phyloP scores from a whole-genome alignment of 2,888 invertebrate species.

The Nudaria mundana region DNA sequence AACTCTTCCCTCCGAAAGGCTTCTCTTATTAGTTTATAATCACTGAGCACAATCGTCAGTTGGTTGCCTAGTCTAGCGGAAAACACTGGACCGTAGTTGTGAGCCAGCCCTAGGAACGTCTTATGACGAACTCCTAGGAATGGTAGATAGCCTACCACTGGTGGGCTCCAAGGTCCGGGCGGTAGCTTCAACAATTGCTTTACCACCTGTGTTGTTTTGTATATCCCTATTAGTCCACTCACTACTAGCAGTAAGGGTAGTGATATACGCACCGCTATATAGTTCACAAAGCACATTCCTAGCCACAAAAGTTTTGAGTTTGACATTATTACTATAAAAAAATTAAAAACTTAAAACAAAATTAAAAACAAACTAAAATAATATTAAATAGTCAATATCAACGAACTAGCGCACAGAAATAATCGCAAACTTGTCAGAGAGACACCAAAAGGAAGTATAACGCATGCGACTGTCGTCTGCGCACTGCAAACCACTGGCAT shows the following conservation, averaged over 20 bases:
- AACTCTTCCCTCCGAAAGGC: conserved; percentile 93
- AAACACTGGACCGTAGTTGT: conserved; percentile 90
- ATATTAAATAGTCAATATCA: conserved; percentile 53
- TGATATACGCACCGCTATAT: conserved; percentile 64
- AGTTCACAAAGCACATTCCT: conserved; percentile 69
- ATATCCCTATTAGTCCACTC: conserved; percentile 72
- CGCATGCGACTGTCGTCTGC: conserved; percentile 73
- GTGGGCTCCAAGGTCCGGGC: conserved; percentile 94
- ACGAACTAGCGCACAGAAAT: conserved; percentile 62
- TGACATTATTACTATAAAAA: conserved; percentile 59
- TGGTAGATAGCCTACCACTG: conserved; percentile 91
- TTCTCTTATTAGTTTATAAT: conserved; percentile 92
- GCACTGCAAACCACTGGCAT: conserved; percentile 74
- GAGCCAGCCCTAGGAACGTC: conserved; percentile 87
- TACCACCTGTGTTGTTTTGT: conserved; percentile 70
- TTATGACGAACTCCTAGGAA: conserved; percentile 91
- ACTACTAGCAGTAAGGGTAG: conserved; percentile 70
- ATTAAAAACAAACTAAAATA: no score
- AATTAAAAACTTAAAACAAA: no score
- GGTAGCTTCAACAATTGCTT: conserved; percentile 82
- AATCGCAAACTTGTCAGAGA: conserved; percentile 58
- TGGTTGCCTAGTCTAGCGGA: conserved; percentile 91
- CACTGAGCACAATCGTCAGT: conserved; percentile 91
- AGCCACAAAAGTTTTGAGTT: conserved; percentile 80
- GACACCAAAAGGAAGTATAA: conserved; percentile 60